Base-by-base conservation (phyloP, 2,888 invertebrate genomes). In the Apodemia mormo region DNA sequence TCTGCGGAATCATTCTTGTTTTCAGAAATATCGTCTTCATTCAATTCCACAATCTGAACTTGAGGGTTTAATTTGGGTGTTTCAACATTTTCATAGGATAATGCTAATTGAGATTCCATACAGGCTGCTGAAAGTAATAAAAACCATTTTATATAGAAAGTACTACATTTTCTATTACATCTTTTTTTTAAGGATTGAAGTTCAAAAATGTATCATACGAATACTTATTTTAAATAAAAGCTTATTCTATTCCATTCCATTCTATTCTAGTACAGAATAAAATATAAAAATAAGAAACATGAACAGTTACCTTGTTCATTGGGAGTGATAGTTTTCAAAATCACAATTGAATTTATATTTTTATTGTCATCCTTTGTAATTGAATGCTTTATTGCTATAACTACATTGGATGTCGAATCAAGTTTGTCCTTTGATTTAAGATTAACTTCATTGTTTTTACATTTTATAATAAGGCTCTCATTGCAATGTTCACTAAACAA, bases 271-370 rank as follows among this genome's bases (percentile, higher is more conserved):
- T 22, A 22, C 22, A 22, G 22, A 22, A 22, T 40, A 54, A 69
- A 43, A 65, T 2, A 14, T 43, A 58, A 69, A 43, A 65, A 56
- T 22, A 69, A 56, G 12, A 64, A 66, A 49, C 52, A 6, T 29
- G 54, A 40, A 30, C 22, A 72, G 70, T 78, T 77, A 80, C 80
- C 81, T 67, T 70, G 65, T 70, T 70, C 70, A 10, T 74, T 68
- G 37, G 72, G 71, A 1, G 80, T 54, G 22, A 74, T 68, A n/a
- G 73, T 81, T 76, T 77, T 86, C 54, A 90, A 76, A 70, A 91
- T 81, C 82, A 88, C 82, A 33, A 89, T 82, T 0, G 91, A 88
- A 73, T 82, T 85, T 56, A 89, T 86, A 58, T 88, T 85, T 74
- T 86, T 85, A 43, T 85, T 78, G 2, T 88, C 81, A 22, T 86